Percentiles rank a stretch among this genome's conserved stretches.
Conservation (phyloP, 2,113 vertebrate species). For the Trematomus loennbergii region DNA sequence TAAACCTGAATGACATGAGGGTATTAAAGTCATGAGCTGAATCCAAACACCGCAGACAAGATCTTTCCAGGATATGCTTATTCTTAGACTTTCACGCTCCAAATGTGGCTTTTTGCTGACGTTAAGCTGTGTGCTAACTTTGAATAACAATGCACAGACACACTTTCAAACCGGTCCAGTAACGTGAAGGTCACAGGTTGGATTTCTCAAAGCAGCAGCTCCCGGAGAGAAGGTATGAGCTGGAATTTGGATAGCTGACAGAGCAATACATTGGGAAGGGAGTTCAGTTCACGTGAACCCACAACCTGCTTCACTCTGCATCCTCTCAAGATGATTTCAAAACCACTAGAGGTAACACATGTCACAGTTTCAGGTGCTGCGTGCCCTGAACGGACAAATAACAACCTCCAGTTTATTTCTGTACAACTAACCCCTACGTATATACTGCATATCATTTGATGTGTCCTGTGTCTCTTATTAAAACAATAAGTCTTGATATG, state of each 20-base stretch:
- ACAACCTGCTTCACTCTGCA: background rate
- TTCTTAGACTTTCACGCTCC: conserved; percentile 34
- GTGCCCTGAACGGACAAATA: conserved; percentile 40
- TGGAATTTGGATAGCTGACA: background rate
- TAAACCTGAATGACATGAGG: conserved; percentile 67
- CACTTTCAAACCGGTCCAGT: background rate
- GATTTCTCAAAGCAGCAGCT: conserved; percentile 11
- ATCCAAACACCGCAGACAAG: conserved; percentile 59
- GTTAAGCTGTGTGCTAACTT: conserved; percentile 38
- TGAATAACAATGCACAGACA: background rate
- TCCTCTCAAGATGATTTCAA: conserved; percentile 18
- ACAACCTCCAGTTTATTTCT: conserved; percentile 2
- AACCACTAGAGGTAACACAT: conserved; percentile 4
- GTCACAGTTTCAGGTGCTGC: background rate
- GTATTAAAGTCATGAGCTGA: conserved; percentile 62
- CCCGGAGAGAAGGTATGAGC: background rate
- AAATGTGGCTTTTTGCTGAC: conserved; percentile 29
- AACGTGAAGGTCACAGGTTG: background rate
- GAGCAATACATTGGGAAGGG: conserved; percentile 9
- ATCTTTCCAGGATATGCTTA: conserved; percentile 45
- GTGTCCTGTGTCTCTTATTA: background rate
- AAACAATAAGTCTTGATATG: background rate
- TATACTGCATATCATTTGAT: background rate
- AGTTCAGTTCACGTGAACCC: background rate
- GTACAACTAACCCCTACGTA: background rate